Conservation (phyloP, 2,888 invertebrate genomes). For the Heliconius charithonia region DNA sequence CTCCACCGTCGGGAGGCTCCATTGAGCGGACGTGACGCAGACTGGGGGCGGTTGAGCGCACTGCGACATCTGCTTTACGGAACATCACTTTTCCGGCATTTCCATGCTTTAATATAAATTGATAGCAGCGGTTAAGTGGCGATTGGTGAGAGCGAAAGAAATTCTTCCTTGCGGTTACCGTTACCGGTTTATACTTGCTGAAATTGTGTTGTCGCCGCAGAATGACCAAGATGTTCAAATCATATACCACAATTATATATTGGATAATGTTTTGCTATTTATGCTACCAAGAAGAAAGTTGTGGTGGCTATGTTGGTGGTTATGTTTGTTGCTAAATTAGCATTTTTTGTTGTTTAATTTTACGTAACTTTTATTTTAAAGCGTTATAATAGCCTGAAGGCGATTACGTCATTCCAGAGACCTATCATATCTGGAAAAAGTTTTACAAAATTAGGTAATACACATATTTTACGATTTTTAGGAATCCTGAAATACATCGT, state of each 20-base stretch:
- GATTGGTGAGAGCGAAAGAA: neutral
- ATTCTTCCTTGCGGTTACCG: neutral
- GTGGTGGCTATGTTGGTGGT: neutral
- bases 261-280: neutral
- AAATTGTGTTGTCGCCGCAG: neutral
- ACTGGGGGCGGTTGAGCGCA: constrained; percentile 27
- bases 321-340: neutral
- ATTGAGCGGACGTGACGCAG: constrained; percentile 19
- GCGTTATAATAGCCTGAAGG: neutral
- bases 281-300: neutral
- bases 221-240: neutral
- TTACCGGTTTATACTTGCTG: neutral
- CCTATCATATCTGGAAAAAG: neutral
- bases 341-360: no score
- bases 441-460: no score
- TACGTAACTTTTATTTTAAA: no score
- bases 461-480: neutral
- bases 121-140: neutral
- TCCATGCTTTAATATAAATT: neutral
- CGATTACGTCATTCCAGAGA: neutral
- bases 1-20: constrained; percentile 19
- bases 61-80: constrained; percentile 26
- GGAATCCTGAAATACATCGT: neutral
- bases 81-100: constrained; percentile 6
- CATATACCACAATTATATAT: neutral